Evolutionary conservation across 2,888 invertebrate genomes (phyloP).

Genomic region (Pecten maximus): DNA sequence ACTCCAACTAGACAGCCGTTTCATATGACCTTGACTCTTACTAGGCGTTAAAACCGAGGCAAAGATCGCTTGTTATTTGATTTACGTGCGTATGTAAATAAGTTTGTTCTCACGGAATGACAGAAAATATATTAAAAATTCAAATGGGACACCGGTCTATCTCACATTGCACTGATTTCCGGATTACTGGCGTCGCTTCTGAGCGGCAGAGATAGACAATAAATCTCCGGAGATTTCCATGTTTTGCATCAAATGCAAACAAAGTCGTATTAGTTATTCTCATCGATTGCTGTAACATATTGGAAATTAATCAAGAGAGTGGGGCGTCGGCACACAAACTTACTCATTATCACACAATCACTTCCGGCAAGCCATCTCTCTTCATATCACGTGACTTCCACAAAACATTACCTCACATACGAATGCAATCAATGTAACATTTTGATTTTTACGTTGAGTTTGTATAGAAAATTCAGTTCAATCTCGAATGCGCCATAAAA

Average conservation of each 20-base stretch:
- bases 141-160: not conserved
- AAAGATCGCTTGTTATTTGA: too few species aligned
- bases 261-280: not conserved
- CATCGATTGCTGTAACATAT: not conserved
- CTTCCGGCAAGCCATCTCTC: constrained; percentile 16
- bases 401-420: not conserved
- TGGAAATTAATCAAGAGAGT: constrained; percentile 18
- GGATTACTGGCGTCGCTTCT: not conserved
- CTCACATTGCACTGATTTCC: not conserved
- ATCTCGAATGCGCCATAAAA: not conserved
- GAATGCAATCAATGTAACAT: not conserved
- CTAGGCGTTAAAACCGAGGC: too few species aligned
- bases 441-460: not conserved
- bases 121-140: too few species aligned
- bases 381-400: not conserved
- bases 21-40: too few species aligned
- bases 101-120: too few species aligned
- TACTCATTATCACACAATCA: constrained; percentile 8
- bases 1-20: too few species aligned
- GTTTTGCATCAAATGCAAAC: not conserved
- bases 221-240: not conserved
- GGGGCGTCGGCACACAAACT: not conserved
- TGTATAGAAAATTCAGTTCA: not conserved
- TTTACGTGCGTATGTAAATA: too few species aligned
- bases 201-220: not conserved